These are phyloP conservation scores for Prosopocoilus inquinatus DNA, from an alignment of 2,888 invertebrate genomes.

Conservation along the genomic window DNA sequence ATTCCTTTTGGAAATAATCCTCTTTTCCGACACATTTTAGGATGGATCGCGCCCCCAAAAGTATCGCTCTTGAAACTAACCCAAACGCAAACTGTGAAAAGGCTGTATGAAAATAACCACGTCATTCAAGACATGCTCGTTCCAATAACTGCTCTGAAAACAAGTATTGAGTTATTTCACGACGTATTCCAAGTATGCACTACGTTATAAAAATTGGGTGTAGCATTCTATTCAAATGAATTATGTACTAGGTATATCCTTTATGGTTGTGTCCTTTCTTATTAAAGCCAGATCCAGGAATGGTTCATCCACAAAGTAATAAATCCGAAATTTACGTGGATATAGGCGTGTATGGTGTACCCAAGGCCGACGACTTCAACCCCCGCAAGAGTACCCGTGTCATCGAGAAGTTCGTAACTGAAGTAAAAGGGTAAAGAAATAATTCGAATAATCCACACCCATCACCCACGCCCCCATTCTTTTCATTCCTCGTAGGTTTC, in stretches of 20 bases:
- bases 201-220: not conserved
- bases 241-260: slow-evolving; percentile 68
- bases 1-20: slow-evolving; percentile 78
- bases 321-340: slow-evolving; percentile 67
- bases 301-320: slow-evolving; percentile 59
- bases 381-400: slow-evolving; percentile 64
- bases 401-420: slow-evolving; percentile 69
- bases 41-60: slow-evolving; percentile 83
- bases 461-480: slow-evolving; percentile 17
- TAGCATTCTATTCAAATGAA: not conserved
- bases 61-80: slow-evolving; percentile 77
- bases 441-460: not conserved
- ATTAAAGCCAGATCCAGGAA: slow-evolving; percentile 66
- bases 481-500: slow-evolving; percentile 55
- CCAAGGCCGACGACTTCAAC: slow-evolving; percentile 61
- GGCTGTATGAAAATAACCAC: slow-evolving; percentile 73
- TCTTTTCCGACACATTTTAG: slow-evolving; percentile 69
- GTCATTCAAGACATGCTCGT: slow-evolving; percentile 81
- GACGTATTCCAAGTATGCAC: slow-evolving; percentile 52
- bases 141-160: slow-evolving; percentile 61
- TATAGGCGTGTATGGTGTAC: slow-evolving; percentile 78
- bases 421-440: slow-evolving; percentile 57
- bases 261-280: slow-evolving; percentile 82
- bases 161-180: slow-evolving; percentile 65
- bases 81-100: slow-evolving; percentile 66